A percentile compares a stretch with the other conserved stretches of the same genome.
Evolutionary conservation across 1,140 invertebrate genomes (phyloP).

Genomic region (Hycleus cichorii): DNA sequence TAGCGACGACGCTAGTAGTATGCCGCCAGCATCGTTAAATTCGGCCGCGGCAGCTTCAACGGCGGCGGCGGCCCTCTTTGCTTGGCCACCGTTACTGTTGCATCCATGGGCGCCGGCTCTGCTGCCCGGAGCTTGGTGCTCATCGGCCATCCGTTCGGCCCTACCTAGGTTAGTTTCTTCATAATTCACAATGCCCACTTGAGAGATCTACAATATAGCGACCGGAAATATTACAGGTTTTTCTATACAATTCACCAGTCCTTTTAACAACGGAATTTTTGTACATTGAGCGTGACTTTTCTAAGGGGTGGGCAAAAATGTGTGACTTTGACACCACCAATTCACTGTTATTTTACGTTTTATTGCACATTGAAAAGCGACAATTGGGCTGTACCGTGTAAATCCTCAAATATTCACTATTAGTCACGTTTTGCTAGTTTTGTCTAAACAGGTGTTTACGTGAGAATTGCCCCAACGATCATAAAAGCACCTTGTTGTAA

Average conservation of each 20-base stretch:
- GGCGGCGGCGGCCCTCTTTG: constrained; percentile 34
- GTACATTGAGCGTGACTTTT: constrained; percentile 11
- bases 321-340: too few relatives aligned
- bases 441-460: constrained; percentile 23
- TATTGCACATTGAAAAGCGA: constrained; percentile 19
- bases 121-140: constrained; percentile 39
- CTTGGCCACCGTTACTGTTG: constrained; percentile 39
- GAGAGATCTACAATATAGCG: too few relatives aligned
- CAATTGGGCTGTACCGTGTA: constrained; percentile 19
- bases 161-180: constrained; percentile 34
- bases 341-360: constrained; percentile 9
- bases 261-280: neutral
- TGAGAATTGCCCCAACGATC: too few relatives aligned
- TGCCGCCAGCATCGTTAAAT: constrained; percentile 22
- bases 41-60: constrained; percentile 20
- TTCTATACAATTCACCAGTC: neutral
- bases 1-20: constrained; percentile 20
- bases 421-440: constrained; percentile 26
- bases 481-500: too few relatives aligned
- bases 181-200: too few relatives aligned
- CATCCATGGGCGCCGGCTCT: constrained; percentile 40
- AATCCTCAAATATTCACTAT: neutral
- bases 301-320: constrained; percentile 4
- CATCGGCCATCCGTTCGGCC: constrained; percentile 34
- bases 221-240: neutral